Conservation (phyloP, 2,797 vertebrate species). For the Lepidocolaptes lacrymiger region DNA sequence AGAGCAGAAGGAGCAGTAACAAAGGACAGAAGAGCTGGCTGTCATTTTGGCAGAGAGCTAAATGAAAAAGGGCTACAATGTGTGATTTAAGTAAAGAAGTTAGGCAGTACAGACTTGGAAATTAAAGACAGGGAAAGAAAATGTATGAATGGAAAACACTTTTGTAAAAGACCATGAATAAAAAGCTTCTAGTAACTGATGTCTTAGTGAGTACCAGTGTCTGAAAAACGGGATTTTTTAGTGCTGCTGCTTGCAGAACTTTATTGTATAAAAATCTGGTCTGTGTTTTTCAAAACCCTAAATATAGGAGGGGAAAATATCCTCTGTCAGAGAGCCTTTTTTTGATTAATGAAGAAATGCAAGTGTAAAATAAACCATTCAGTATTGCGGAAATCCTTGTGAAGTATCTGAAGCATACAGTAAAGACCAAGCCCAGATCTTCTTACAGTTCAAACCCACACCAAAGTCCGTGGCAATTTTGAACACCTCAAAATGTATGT, state of each 20-base stretch:
- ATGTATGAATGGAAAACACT: not conserved
- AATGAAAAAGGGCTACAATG: constrained; percentile 6
- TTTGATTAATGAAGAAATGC: not conserved
- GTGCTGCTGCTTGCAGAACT: not conserved
- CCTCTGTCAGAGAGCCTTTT: not conserved
- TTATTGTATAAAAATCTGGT: not conserved
- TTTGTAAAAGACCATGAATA: not conserved
- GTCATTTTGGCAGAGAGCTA: not conserved
- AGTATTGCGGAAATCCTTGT: not conserved
- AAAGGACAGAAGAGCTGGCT: not conserved
- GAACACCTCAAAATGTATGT: not conserved
- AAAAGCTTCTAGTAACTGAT: not conserved
- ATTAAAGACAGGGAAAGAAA: not conserved
- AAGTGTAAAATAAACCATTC: constrained; percentile 2
- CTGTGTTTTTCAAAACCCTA: constrained; percentile 17
- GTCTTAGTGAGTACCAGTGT: not conserved
- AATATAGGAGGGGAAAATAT: not conserved
- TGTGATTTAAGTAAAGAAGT: constrained; percentile 30
- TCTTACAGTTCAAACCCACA: not conserved
- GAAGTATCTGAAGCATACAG: not conserved
- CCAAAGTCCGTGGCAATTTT: not conserved
- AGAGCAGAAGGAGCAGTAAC: not conserved
- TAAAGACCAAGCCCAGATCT: not conserved
- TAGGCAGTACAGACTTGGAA: constrained; percentile 7
- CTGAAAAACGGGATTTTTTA: not conserved